Base-by-base conservation (phyloP, 2,888 invertebrate genomes). In the Ennomos quercinarius region DNA sequence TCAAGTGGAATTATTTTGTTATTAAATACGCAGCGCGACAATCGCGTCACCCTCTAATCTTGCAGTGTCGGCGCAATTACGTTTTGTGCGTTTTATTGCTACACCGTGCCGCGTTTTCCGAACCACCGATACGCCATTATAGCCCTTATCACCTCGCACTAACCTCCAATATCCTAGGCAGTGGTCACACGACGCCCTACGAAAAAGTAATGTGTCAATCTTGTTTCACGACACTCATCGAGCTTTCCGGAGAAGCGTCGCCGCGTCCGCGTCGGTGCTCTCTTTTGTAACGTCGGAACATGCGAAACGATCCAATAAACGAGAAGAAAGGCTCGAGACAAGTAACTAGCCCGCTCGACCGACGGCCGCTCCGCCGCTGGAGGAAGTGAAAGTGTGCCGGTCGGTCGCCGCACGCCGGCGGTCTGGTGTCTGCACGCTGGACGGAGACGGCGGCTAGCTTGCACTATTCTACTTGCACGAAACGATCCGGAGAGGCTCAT, bases 301-400 rank as follows among this genome's bases (percentile, higher is more conserved):
- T 45, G 50, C 44, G 39, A 53, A 56, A 57, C 48, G 58, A 45
- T 38, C 41, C 39, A 44, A 43, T 47, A n/a, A 56, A 54, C 57
- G 49, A 57, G 44, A 61, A 64, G 66, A 54, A 64, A 61, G 63
- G 53, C 46, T 12, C 54, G 40, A 12, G 41, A 44, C 10, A 27
- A 11, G 40, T 41, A 48, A 37, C 48, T 48, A 47, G 47, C 48
- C 36, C 57, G 51, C 51, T 55, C 40, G 48, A 52, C 48, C 56
- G 64, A 49, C 5, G 27, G 51, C 44, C 50, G 67, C 57, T 62
- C 66, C 68, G 65, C 45, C 67, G 58, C 66, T 63, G 66, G 73
- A 72, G 74, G 81, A 83, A 85, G 86, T 85, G 86, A 84, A 86
- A 87, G 87, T 86, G 78, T 71, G 68, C 65, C 66, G 71, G 6